These are phyloP conservation scores for Aphelocoma californica DNA, from an alignment of 2,797 vertebrate genomes.

Conservation along the genomic window DNA sequence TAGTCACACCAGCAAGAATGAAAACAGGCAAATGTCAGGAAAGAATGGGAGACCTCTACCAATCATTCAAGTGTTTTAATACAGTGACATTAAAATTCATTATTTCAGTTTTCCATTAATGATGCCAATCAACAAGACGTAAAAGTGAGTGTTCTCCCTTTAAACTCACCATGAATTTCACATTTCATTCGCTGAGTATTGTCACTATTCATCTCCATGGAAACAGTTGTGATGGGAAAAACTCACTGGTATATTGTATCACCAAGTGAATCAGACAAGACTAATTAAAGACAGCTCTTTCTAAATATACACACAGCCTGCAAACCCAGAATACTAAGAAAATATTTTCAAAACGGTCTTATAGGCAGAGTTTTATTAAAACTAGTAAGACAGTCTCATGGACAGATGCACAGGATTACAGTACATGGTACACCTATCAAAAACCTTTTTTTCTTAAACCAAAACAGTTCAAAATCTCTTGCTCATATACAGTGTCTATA, in stretches of 20 bases:
- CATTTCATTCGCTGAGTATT: not conserved
- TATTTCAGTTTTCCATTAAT: not conserved
- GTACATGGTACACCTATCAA: not conserved
- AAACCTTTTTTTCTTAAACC: not conserved
- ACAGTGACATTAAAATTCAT: not conserved
- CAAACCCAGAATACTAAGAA: not conserved
- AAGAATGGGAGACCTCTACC: not conserved
- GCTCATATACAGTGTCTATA: not conserved
- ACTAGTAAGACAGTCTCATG: not conserved
- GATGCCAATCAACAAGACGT: not conserved
- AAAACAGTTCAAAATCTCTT: not conserved
- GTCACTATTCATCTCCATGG: constrained; percentile 45
- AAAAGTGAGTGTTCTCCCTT: not conserved
- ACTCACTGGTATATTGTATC: constrained; percentile 19
- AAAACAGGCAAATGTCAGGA: not conserved
- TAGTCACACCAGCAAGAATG: not conserved
- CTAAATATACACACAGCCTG: constrained; percentile 46
- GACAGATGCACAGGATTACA: not conserved
- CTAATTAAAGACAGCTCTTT: constrained; percentile 42
- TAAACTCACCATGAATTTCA: constrained; percentile 6
- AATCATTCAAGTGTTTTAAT: constrained; percentile 3
- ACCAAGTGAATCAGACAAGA: constrained; percentile 34
- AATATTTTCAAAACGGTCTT: not conserved
- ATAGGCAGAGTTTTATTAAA: not conserved
- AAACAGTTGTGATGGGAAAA: constrained; percentile 48